These are phyloP conservation scores for Lycaena phlaeas DNA, from an alignment of 2,888 invertebrate genomes.

Conservation along the genomic window DNA sequence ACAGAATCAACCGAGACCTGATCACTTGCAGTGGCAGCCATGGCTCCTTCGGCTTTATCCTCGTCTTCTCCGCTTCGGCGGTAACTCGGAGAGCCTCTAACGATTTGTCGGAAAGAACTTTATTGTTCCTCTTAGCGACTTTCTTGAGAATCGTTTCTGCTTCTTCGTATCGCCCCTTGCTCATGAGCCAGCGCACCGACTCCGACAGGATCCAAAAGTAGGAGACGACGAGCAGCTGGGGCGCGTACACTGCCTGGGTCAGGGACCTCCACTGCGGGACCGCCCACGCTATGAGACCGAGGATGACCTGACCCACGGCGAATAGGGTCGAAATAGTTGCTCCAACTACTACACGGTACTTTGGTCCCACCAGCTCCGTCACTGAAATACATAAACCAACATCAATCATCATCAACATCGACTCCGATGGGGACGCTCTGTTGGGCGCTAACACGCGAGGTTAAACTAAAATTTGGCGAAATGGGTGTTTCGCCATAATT, in stretches of 20 bases:
- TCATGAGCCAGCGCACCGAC: constrained; percentile 84
- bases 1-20: constrained; percentile 37
- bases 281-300: constrained; percentile 81
- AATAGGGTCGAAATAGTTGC: constrained; percentile 82
- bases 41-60: constrained; percentile 39
- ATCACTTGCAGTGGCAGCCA: constrained; percentile 45
- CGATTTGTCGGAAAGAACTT: constrained; percentile 68
- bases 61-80: constrained; percentile 42
- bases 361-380: constrained; percentile 84
- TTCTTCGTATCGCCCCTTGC: constrained; percentile 77
- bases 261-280: constrained; percentile 79
- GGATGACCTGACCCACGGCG: constrained; percentile 80
- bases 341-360: constrained; percentile 80
- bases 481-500: too few relatives aligned
- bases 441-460: too few relatives aligned
- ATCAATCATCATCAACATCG: too few relatives aligned
- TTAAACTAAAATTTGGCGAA: too few relatives aligned
- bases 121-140: constrained; percentile 76
- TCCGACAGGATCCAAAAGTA: constrained; percentile 83
- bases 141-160: constrained; percentile 75
- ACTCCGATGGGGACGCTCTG: too few relatives aligned
- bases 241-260: constrained; percentile 79
- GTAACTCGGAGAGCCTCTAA: constrained; percentile 48
- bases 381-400: constrained; percentile 59
- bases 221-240: constrained; percentile 77